Evolutionary conservation across 2,888 invertebrate genomes (phyloP).

Genomic region (Sceliomorpha sp.): DNA sequence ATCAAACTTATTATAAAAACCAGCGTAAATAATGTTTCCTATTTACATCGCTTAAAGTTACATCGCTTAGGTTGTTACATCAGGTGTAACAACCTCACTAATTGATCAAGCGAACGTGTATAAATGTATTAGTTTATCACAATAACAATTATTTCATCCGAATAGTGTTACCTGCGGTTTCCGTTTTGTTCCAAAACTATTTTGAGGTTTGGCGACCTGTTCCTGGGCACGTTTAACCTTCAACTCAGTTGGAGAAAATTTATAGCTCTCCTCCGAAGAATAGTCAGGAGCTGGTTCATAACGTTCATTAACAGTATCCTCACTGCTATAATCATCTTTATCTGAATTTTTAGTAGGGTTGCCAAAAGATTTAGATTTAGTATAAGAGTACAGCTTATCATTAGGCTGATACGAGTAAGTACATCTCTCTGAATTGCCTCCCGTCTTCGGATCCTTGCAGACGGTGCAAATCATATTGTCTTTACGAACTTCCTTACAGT

Average conservation of each 20-base stretch:
- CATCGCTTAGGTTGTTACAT: no score
- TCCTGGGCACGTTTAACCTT: constrained; percentile 8
- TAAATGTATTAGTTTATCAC: no score
- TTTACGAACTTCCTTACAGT: constrained; percentile 85
- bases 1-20: no score
- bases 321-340: constrained; percentile 20
- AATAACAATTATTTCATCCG: no score
- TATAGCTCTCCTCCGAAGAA: constrained; percentile 24
- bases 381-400: constrained; percentile 82
- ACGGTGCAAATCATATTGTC: constrained; percentile 87
- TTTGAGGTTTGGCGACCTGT: constrained; percentile 12
- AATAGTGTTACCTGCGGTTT: constrained; percentile 40
- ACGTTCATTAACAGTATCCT: constrained; percentile 20
- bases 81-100: no score
- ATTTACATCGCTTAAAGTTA: no score
- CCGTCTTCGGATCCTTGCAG: constrained; percentile 88
- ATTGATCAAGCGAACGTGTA: no score
- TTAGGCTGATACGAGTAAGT: constrained; percentile 88
- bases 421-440: constrained; percentile 89
- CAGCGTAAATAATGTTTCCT: no score
- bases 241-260: constrained; percentile 25
- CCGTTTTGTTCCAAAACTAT: constrained; percentile 28
- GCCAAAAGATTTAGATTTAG: constrained; percentile 69
- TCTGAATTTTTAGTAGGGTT: constrained; percentile 56
- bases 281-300: constrained; percentile 22